Percentiles rank a stretch among this genome's conserved stretches.
These are phyloP conservation scores for Anarsia innoxiella DNA, from an alignment of 2,888 invertebrate genomes.

Conservation along the genomic window DNA sequence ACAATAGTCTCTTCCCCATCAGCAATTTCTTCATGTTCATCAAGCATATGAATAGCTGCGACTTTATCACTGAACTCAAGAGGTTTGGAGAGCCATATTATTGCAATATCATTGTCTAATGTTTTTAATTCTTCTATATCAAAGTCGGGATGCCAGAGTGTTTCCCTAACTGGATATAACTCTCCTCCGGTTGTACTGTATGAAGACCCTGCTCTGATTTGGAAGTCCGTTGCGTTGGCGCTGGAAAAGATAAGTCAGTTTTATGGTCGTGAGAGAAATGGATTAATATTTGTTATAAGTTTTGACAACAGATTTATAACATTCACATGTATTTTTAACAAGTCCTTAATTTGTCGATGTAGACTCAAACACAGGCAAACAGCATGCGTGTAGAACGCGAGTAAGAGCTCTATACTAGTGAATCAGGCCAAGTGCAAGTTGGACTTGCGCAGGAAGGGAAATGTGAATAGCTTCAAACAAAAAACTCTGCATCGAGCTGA, in stretches of 20 bases:
- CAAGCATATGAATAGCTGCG: slow-evolving; percentile 49
- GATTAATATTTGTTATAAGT: too few relatives aligned
- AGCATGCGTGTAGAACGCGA: too few relatives aligned
- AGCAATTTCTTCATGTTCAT: slow-evolving; percentile 40
- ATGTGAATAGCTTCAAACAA: too few relatives aligned
- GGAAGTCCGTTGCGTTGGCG: slow-evolving; percentile 5
- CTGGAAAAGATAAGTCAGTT: slow-evolving; percentile 7
- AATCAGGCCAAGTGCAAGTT: not conserved
- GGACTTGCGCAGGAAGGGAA: too few relatives aligned
- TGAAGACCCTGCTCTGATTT: slow-evolving; percentile 73
- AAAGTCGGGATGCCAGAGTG: slow-evolving; percentile 70
- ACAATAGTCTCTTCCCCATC: slow-evolving; percentile 53
- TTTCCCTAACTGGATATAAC: slow-evolving; percentile 58
- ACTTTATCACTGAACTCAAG: slow-evolving; percentile 61
- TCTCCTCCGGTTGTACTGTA: slow-evolving; percentile 61
- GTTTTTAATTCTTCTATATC: slow-evolving; percentile 45
- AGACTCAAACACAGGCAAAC: too few relatives aligned
- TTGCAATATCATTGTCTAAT: slow-evolving; percentile 77
- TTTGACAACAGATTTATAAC: not conserved
- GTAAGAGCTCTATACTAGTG: not conserved
- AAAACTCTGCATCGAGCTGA: too few relatives aligned
- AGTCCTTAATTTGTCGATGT: too few relatives aligned
- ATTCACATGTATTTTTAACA: not conserved
- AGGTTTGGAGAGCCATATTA: slow-evolving; percentile 67
- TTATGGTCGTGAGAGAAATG: not conserved